Evolutionary conservation across 1,140 invertebrate genomes (phyloP), one percentile per base, ranked within the genome.

Genomic region (Tribolium castaneum): DNA sequence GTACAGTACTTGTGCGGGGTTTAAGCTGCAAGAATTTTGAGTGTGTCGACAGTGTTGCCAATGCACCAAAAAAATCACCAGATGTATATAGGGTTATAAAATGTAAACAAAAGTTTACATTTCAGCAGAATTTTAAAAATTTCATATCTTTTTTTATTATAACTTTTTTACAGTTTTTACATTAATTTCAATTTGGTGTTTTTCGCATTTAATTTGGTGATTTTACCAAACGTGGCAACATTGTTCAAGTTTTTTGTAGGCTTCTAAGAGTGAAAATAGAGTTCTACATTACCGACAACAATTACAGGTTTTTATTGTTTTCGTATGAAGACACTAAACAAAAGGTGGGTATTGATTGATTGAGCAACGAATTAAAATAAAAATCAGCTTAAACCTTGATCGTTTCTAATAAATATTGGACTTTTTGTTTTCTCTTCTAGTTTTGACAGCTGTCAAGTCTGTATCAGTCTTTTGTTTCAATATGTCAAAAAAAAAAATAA

Each of bases 361-460:
- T 30, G 7, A 59, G 19, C 10, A 39, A 66, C 7, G 56, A 66
- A 66, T 19, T 1, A 19, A 19, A 19, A n/a, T n/a, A n/a, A 35
- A 66, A 34, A 39, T 5, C 84, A 85, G 84, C 84, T 86, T 86
- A 86, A 86, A 84, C 84, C 84, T 85, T 83, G 83, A 82, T 81
- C 73, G 77, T 82, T 71, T 74, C 76, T 84, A 84, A 85, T 86
- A 86, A 86, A 85, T 86, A 86, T 86, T 86, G 85, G 85, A 86
- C 85, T 83, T 84, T 85, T 83, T 78, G 16, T 19, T 30, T 30
- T 30, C 50, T 80, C 59, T 66, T 66, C 59, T 79, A 71, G 50
- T 54, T 54, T 30, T 10, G 6, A 39, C 52, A 14, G n/a, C 72
- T 56, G 52, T 75, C 72, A 54, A 75, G 72, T 75, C 30, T 75